phyloP scores from a whole-genome alignment of 2,797 vertebrate species.

The Enteromius thamalakanensis region DNA sequence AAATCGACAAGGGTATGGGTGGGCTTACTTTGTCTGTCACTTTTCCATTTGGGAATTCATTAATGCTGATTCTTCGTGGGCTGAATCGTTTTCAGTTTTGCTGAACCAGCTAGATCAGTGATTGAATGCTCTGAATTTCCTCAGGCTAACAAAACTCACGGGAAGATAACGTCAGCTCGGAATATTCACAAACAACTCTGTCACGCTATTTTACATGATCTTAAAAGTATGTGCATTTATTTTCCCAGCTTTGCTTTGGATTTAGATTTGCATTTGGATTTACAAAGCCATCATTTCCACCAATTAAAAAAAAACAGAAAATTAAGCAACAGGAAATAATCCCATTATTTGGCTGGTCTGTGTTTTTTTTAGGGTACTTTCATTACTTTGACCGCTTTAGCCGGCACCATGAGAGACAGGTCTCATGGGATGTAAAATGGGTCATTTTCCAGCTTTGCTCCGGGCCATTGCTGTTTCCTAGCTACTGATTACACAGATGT shows the following conservation, averaged over 20 bases:
- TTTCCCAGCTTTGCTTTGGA: neutral
- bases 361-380: conserved; percentile 6
- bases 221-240: neutral
- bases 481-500: conserved; percentile 70
- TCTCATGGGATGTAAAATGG: conserved; percentile 55
- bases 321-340: conserved; percentile 25
- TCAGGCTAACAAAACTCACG: conserved; percentile 22
- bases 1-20: neutral
- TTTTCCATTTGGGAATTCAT: conserved; percentile 21
- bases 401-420: conserved; percentile 4
- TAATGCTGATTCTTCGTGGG: conserved; percentile 17
- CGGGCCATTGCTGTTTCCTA: conserved; percentile 54
- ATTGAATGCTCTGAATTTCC: conserved; percentile 20
- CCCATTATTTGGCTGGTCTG: neutral
- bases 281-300: neutral
- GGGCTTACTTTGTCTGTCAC: neutral
- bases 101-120: conserved; percentile 31
- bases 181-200: neutral
- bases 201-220: neutral
- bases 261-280: neutral
- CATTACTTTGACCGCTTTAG: conserved; percentile 40
- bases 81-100: conserved; percentile 12
- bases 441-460: conserved; percentile 61
- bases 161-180: neutral
- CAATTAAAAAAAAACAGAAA: neutral